Evolutionary conservation across 2,113 vertebrate species (phyloP), one percentile per base, ranked within the genome.

Genomic region (Corydoras maculifer): DNA sequence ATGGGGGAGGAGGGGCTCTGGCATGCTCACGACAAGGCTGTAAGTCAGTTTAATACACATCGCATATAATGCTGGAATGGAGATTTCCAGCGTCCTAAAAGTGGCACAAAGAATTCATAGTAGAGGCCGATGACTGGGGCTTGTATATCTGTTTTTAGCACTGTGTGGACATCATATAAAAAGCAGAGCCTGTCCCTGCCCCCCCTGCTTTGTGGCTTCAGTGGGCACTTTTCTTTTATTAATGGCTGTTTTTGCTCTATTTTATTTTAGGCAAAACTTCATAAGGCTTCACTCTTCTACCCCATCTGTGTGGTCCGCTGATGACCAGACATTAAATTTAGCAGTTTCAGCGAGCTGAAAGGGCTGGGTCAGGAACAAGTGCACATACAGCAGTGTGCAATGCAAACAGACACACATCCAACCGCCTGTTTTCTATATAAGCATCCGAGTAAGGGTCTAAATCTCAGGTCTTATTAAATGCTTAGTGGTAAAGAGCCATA

Each of bases 91-190:
- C 35, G 51, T 69, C 65, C 73, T 69, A 69, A 78, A 73, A 77
- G 51, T 51, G 75, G 70, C 68, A 54, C 65, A 68, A 76, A 77
- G 74, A 62, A 35, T 64, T 59, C 59, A 76, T 68, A 70, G 80
- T 74, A 68, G 73, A 60, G 63, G n/a, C 64, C 25, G 14, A 75
- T 71, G 80, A 78, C 70, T 77, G 57, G 31, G 68, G 75, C 68
- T 65, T 66, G 69, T 72, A 65, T 59, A 62, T 68, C 70, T 73
- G 70, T 77, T 59, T 70, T 75, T 69, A 78, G 71, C 65, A 9
- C 43, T 70, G 70, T 31, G 58, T 29, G 50, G 58, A 68, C 59
- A 63, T 59, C 13, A 31, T 60, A 60, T 49, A 49, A 60, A 69
- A 58, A 50, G 57, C 50, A 60, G 35, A 69, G 58, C 14, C 12